These are phyloP conservation scores for Puntigrus tetrazona DNA, from an alignment of 2,113 vertebrate genomes.

Conservation along the genomic window DNA sequence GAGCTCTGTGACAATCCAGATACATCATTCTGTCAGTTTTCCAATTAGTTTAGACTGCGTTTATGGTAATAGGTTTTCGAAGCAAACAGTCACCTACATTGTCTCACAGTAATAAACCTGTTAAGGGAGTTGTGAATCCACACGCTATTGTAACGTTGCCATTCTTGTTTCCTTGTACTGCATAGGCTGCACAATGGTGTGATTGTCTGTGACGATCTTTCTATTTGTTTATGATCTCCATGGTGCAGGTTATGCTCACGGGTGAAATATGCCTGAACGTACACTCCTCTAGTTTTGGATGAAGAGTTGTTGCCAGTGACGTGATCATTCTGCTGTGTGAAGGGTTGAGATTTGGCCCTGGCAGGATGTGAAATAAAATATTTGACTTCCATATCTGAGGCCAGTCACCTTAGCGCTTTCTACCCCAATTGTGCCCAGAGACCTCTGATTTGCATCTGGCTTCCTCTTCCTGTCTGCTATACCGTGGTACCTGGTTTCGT, in stretches of 20 bases:
- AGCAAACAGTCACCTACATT: slow-evolving; percentile 1
- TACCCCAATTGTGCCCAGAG: background rate
- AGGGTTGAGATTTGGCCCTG: background rate
- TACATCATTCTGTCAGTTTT: slow-evolving; percentile 17
- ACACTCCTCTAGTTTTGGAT: background rate
- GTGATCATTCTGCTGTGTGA: background rate
- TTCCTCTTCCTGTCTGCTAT: slow-evolving; percentile 18
- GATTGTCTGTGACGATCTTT: slow-evolving; percentile 6
- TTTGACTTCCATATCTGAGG: slow-evolving; percentile 22
- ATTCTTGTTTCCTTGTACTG: slow-evolving; percentile 4
- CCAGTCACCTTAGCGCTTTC: background rate
- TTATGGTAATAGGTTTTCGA: background rate
- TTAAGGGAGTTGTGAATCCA: background rate
- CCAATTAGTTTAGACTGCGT: background rate
- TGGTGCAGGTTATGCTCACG: background rate
- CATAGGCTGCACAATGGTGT: background rate
- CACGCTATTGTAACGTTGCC: background rate
- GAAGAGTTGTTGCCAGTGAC: background rate
- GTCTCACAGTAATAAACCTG: background rate
- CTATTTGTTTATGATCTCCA: slow-evolving; percentile 8
- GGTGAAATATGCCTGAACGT: background rate
- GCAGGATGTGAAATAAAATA: slow-evolving; percentile 5
- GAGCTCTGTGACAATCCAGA: background rate
- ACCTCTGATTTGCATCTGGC: slow-evolving; percentile 45
- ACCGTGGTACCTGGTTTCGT: background rate